Percentiles rank a stretch among this genome's conserved stretches.
Evolutionary conservation across 2,113 vertebrate genomes (phyloP).

Genomic region (Tricholaema leucomelas): DNA sequence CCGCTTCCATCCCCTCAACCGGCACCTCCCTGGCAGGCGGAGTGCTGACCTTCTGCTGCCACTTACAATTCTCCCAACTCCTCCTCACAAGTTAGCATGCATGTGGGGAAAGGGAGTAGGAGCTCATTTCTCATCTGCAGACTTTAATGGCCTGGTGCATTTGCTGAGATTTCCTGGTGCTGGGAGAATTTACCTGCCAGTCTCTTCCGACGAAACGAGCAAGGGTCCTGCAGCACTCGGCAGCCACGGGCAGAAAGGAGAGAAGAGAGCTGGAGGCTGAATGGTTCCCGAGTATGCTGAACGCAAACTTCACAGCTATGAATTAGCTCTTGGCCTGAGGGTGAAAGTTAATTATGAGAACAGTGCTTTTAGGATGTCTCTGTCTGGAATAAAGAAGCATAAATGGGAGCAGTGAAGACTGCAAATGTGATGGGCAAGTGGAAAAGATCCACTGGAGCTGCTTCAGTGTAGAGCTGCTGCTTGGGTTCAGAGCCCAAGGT

Average conservation of each 20-base stretch:
- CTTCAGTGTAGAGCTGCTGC: background rate
- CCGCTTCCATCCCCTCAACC: background rate
- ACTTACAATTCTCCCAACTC: background rate
- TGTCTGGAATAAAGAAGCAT: background rate
- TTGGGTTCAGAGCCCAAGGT: background rate
- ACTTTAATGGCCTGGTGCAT: background rate
- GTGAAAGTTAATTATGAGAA: background rate
- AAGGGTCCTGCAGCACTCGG: background rate
- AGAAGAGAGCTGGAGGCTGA: background rate
- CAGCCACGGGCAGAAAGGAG: background rate
- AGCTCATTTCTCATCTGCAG: background rate
- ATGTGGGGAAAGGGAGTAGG: background rate
- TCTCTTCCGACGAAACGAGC: slow-evolving; percentile 2
- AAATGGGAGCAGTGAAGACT: background rate
- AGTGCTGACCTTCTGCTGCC: background rate
- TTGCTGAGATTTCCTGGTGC: background rate
- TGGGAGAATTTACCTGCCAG: slow-evolving; percentile 3
- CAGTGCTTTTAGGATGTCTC: background rate
- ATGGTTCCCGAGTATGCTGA: background rate
- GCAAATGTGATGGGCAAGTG: background rate
- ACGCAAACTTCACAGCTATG: background rate
- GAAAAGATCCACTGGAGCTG: background rate
- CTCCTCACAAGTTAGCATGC: background rate
- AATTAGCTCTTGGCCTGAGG: background rate
- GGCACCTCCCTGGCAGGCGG: background rate